Base-by-base conservation (phyloP, 1,140 invertebrate genomes). In the Caenorhabditis remanei region DNA sequence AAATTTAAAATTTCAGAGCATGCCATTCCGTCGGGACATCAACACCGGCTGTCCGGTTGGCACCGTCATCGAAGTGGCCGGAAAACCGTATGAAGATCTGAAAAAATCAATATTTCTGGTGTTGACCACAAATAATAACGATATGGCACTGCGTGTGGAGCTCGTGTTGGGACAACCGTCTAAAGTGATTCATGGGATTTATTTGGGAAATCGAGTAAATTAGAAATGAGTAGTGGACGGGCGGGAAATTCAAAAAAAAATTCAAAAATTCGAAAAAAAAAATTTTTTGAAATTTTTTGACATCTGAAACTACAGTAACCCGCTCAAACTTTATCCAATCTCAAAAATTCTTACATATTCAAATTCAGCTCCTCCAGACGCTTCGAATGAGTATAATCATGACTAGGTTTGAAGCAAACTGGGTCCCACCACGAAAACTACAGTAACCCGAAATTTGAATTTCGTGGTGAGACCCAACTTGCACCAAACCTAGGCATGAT, bases 21-120 rank as follows among this genome's bases (percentile, higher is more conserved):
- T 79, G 71, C 71, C 71, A n/a, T 79, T 79, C 21, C 46, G 46
- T 13, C 71, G 71, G 4, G 71, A 79, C 4, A 79, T 79, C 19
- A 11, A 40, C 4, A 19, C 19, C n/a, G 71, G 71, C 7, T 79
- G 43, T 43, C 71, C 71, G 13, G 71, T 79, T 2, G 71, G 71
- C 7, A 79, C 71, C 11, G 24, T n/a, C 13, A 50, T 79, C 19
- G n/a, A 79, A 79, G 4, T 50, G 4, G 8, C 71, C 21, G 71
- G 71, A 79, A 79, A 79, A 79, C 71, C 71, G 7, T 79, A 79
- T 50, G 46, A 79, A 21, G 71, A 79, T n/a, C 7, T 50, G 13
- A 48, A 50, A 24, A 79, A 79, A 24, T 24, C n/a, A 2, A 79
- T 79, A 24, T 50, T 50, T 13, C 7, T 79, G 46, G 46, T 79